Evolutionary conservation across 53 echinoderm and acorn worm species (phyloP), one percentile per base, ranked within the genome.

Genomic region (Stichopus horrens): DNA sequence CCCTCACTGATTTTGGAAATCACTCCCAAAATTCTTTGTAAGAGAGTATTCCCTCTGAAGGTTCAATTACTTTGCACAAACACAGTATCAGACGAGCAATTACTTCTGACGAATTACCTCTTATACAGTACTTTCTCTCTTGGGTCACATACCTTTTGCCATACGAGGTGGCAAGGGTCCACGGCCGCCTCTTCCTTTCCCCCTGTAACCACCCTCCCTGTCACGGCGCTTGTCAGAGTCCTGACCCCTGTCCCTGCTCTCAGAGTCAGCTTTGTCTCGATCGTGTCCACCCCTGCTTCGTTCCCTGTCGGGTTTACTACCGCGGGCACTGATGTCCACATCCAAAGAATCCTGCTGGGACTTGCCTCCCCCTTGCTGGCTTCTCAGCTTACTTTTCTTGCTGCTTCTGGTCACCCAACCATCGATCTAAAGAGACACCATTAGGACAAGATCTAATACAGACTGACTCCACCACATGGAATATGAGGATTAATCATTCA

Each of bases 331-430:
- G 68, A 93, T 79, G 23, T 91, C 23, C 18, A 80, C 88, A 63
- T 83, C 83, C 83, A 60, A 63, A 8, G 83, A 57, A 51, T 83
- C 83, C 51, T 23, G 58, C 63, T 63, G 59, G 3, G 55, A 14
- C 55, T 79, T 79, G 59, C 83, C 83, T 23, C 59, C 58, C 37
- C 83, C 83, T 13, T 83, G 85, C 5, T 85, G 85, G 23, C 74
- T 90, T 60, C 94, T 89, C 68, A 92, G 90, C 77, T 93, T 94
- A 68, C 91, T 99, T 88, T 99, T 99, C 90, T 94, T 94, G 74
- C 92, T 91, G 81, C 94, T 87, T 76, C 90, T 96, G n/a, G 96
- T 99, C 77, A 94, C 94, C 99, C 99, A 99, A 75, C 95, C 95
- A 86, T 92, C 96, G 92, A 93, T 89, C 87, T 88, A 51, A 7